Percentiles rank a stretch among this genome's conserved stretches.
phyloP scores from a whole-genome alignment of 2,797 vertebrate genomes.

The Urocyon cinereoargenteus region DNA sequence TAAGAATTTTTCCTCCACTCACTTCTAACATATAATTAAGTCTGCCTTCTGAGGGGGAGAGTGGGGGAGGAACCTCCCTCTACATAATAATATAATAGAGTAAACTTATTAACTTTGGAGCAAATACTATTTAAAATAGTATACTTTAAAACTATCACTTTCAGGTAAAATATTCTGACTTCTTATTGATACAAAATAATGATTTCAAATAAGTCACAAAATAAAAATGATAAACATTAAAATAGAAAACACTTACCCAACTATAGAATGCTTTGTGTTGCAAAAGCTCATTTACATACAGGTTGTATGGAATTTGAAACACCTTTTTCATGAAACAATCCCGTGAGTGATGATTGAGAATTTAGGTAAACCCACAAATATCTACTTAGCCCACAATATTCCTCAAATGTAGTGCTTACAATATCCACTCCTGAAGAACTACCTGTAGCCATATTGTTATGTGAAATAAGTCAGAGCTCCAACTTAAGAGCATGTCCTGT shows the following conservation, averaged over 20 bases:
- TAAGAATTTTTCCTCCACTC: not conserved
- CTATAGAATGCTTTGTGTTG: constrained; percentile 6
- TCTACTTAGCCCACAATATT: not conserved
- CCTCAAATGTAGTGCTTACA: not conserved
- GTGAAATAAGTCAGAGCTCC: constrained; percentile 35
- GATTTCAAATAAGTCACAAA: constrained; percentile 47
- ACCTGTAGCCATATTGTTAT: not conserved
- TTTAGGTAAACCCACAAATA: not conserved
- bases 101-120: not conserved
- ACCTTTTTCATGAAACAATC: constrained; percentile 8
- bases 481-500: not conserved
- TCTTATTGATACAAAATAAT: not conserved
- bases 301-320: not conserved
- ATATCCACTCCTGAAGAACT: not conserved
- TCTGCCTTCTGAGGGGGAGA: not conserved
- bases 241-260: not conserved
- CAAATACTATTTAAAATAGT: constrained; percentile 10
- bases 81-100: constrained; percentile 33
- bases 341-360: not conserved
- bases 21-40: constrained; percentile 46
- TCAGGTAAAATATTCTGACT: constrained; percentile 49
- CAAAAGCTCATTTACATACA: constrained; percentile 40
- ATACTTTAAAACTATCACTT: constrained; percentile 12
- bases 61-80: not conserved
- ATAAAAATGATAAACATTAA: constrained; percentile 30